A percentile compares a stretch with the other conserved stretches of the same genome.
phyloP scores from a whole-genome alignment of 1,140 invertebrate species.

The Platyscapa corneri region DNA sequence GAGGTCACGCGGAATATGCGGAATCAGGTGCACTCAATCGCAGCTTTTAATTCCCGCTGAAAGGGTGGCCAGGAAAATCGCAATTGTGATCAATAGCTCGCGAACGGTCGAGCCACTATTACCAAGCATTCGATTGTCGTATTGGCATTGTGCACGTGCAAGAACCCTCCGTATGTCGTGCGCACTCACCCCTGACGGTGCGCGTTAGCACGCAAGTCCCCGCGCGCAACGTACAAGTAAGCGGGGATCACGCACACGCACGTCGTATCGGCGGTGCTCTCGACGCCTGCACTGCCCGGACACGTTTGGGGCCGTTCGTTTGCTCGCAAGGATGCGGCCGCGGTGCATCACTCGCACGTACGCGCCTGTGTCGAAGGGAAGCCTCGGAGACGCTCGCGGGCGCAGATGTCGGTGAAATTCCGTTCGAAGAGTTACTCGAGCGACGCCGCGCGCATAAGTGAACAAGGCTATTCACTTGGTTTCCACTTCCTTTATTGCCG shows the following conservation, averaged over 20 bases:
- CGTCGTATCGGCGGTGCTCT: slow-evolving; percentile 35
- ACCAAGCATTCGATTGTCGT: slow-evolving; percentile 14
- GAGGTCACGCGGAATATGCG: neutral
- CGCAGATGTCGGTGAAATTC: slow-evolving; percentile 74
- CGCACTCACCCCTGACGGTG: slow-evolving; percentile 68
- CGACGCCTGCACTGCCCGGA: no score
- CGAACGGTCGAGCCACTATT: neutral
- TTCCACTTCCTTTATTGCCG: slow-evolving; percentile 70
- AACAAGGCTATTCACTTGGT: slow-evolving; percentile 73
- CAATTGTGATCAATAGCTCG: slow-evolving; percentile 40
- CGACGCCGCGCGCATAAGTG: slow-evolving; percentile 71
- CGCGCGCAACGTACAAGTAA: neutral
- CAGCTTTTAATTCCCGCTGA: slow-evolving; percentile 3
- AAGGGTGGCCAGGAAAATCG: slow-evolving; percentile 42
- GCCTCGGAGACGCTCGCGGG: slow-evolving; percentile 58
- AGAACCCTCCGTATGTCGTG: slow-evolving; percentile 64
- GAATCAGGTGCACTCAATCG: slow-evolving; percentile 14
- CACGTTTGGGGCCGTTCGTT: neutral
- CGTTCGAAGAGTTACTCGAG: slow-evolving; percentile 73
- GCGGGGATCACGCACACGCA: slow-evolving; percentile 43
- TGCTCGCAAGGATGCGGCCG: slow-evolving; percentile 26
- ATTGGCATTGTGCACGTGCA: slow-evolving; percentile 4
- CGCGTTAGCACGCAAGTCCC: slow-evolving; percentile 39
- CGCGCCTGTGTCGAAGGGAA: slow-evolving; percentile 47
- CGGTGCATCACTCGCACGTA: neutral